Conservation (phyloP, 2,888 invertebrate species). For the Noctua janthina region DNA sequence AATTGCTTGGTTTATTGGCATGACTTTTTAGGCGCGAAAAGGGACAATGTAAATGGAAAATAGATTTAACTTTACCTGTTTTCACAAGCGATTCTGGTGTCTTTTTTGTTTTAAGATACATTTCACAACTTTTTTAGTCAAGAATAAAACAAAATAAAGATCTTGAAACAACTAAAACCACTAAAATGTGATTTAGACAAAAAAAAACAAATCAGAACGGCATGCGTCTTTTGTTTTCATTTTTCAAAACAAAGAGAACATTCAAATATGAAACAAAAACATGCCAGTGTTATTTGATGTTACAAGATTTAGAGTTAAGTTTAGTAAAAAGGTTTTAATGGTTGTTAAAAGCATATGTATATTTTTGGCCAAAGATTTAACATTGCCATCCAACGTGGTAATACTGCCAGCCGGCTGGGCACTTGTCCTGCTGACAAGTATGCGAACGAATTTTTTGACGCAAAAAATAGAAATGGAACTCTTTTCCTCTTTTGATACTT, state of each 20-base stretch:
- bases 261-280: neutral
- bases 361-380: neutral
- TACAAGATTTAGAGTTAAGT: neutral
- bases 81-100: neutral
- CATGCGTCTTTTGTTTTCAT: conserved; percentile 20
- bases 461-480: too few species aligned
- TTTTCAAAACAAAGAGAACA: neutral
- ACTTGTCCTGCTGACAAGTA: neutral
- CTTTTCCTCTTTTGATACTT: too few species aligned
- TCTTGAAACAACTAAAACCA: neutral
- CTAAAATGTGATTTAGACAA: neutral
- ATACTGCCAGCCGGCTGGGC: neutral
- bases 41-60: neutral
- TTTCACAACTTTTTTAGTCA: neutral
- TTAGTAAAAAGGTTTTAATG: conserved; percentile 4
- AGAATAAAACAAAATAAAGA: neutral
- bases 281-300: conserved; percentile 3
- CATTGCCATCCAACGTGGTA: neutral
- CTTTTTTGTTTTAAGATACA: neutral
- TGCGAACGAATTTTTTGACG: neutral
- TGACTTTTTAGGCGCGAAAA: neutral
- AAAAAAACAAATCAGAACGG: neutral
- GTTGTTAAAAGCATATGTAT: neutral
- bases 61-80: neutral
- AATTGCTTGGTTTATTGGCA: neutral